These are phyloP conservation scores for Zaprionus kolodkinae DNA, from an alignment of 1,140 invertebrate genomes.

Conservation along the genomic window DNA sequence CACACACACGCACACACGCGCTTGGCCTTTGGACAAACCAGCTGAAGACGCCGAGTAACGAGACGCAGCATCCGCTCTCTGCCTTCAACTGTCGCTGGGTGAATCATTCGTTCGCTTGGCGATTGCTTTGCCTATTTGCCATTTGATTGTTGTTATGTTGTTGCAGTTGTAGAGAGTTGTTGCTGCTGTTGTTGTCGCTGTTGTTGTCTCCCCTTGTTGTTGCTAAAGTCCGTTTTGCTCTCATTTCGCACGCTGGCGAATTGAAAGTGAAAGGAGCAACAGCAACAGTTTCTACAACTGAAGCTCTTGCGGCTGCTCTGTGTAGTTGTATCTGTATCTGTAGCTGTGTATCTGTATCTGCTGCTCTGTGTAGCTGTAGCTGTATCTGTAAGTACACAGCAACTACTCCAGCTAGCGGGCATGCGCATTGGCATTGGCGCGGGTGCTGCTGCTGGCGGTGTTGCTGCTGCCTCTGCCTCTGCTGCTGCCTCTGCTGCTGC, in stretches of 20 bases:
- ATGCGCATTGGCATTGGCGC: slow-evolving; percentile 59
- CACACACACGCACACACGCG: slow-evolving; percentile 2
- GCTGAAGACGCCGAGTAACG: slow-evolving; percentile 28
- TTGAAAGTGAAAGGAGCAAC: slow-evolving; percentile 80
- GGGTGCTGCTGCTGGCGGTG: slow-evolving; percentile 51
- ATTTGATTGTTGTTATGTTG: slow-evolving; percentile 45
- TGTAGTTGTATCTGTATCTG: background rate
- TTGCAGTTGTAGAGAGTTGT: slow-evolving; percentile 12
- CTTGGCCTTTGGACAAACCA: slow-evolving; percentile 71
- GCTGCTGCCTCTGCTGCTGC: slow-evolving; percentile 50
- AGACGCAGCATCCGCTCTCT: slow-evolving; percentile 45
- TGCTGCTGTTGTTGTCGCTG: slow-evolving; percentile 20
- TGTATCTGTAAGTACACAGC: slow-evolving; percentile 15
- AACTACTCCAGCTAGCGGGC: slow-evolving; percentile 42
- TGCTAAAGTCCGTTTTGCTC: slow-evolving; percentile 77
- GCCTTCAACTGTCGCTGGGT: slow-evolving; percentile 42
- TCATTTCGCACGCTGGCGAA: slow-evolving; percentile 67
- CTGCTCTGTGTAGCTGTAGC: background rate
- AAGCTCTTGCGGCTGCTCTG: slow-evolving; percentile 14
- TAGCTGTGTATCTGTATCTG: slow-evolving; percentile 14
- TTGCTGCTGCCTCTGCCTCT: slow-evolving; percentile 47
- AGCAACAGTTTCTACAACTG: slow-evolving; percentile 66
- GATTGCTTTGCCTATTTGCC: slow-evolving; percentile 58
- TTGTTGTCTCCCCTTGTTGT: slow-evolving; percentile 38
- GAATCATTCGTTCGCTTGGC: slow-evolving; percentile 62